Conservation (phyloP, 2,797 vertebrate genomes). For the Rhodeus uyekii region DNA sequence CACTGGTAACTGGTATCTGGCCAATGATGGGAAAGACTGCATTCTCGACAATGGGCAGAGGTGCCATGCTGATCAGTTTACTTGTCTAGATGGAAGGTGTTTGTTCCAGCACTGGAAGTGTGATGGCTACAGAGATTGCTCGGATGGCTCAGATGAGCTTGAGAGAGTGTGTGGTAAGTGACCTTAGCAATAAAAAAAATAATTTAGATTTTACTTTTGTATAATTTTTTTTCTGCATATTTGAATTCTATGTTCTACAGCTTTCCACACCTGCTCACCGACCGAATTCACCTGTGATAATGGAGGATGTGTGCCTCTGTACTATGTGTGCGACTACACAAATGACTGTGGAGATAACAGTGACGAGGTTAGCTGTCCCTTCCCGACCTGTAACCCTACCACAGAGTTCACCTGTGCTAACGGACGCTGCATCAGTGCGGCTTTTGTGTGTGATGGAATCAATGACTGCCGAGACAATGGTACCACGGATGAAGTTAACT, state of each 20-base stretch:
- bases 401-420: conserved; percentile 86
- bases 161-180: conserved; percentile 91
- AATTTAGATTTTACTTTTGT: background rate
- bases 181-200: background rate
- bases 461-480: conserved; percentile 89
- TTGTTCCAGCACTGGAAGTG: conserved; percentile 82
- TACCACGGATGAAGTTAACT: conserved; percentile 91
- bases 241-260: conserved; percentile 62
- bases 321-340: conserved; percentile 86
- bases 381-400: conserved; percentile 83
- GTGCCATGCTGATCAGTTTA: conserved; percentile 83
- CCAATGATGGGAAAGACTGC: conserved; percentile 88
- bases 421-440: conserved; percentile 84
- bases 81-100: conserved; percentile 86
- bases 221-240: background rate
- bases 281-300: conserved; percentile 89
- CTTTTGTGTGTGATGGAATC: conserved; percentile 85
- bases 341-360: conserved; percentile 92
- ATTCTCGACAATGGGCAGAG: conserved; percentile 82
- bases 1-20: conserved; percentile 86
- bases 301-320: conserved; percentile 81
- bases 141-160: conserved; percentile 86
- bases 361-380: conserved; percentile 86
- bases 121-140: conserved; percentile 83
- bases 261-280: conserved; percentile 88